phyloP scores from a whole-genome alignment of 1,140 invertebrate genomes.

The Danaus plexippus region DNA sequence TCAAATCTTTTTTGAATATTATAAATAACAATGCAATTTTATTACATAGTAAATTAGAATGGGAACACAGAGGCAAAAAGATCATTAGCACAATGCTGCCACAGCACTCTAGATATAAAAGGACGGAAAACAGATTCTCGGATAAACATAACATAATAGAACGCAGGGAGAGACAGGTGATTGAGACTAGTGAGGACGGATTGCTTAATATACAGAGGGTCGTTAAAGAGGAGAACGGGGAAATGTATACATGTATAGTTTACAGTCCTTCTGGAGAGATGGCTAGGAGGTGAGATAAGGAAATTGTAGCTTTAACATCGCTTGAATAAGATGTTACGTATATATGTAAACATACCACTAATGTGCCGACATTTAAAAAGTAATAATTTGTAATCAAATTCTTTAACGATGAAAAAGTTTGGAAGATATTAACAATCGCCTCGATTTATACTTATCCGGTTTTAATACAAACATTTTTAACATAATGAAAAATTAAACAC shows the following conservation, averaged over 20 bases:
- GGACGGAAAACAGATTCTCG: conserved; percentile 21
- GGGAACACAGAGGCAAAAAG: conserved; percentile 64
- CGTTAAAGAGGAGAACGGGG: conserved; percentile 76
- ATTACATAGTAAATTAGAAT: conserved; percentile 62
- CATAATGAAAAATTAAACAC: no score
- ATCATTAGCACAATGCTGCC: conserved; percentile 46
- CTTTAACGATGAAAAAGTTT: no score
- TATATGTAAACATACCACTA: no score
- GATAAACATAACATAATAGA: conserved; percentile 28
- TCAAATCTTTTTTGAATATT: no score
- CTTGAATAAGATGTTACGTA: no score
- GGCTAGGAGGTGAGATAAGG: conserved; percentile 72
- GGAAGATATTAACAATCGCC: no score
- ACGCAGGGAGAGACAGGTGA: conserved; percentile 54
- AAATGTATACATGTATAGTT: conserved; percentile 88
- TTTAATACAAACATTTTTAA: no score
- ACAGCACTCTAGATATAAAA: conserved; percentile 47
- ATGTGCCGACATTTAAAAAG: no score
- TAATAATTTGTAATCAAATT: no score
- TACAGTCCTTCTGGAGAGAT: conserved; percentile 83
- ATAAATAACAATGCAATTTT: no score
- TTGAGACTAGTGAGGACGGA: conserved; percentile 57
- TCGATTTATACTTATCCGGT: no score
- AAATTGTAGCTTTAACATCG: no score
- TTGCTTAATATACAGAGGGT: conserved; percentile 81